Evolutionary conservation across 2,113 vertebrate species (phyloP), one percentile per base, ranked within the genome.

Genomic region (Erpornis zantholeuca): DNA sequence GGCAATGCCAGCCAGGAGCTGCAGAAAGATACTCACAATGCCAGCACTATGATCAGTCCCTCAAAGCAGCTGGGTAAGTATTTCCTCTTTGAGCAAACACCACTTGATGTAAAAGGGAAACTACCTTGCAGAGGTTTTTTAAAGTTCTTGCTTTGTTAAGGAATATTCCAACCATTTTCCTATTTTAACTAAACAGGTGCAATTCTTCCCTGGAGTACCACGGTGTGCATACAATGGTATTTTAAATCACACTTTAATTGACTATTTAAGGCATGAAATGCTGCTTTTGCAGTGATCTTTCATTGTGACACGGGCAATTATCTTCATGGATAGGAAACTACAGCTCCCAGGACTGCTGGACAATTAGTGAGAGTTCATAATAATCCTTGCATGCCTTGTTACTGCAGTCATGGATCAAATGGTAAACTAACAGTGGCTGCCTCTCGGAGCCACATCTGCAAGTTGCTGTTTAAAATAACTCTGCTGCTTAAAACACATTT

Each of bases 321-420:
- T 88, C 76, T 50, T 47, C 72, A 47, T 17, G 29, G 87, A 53
- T 61, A 16, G 70, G 82, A 85, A 93, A 72, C 68, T 78, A 11
- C 21, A 82, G 77, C 69, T 86, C 72, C 59, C 69, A 77, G 70
- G 79, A 88, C 63, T 70, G 86, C 84, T 57, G 68, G 82, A 82
- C 69, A 95, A 92, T 93, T 91, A 95, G 70, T 57, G 53, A 91
- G 79, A 86, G 83, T 53, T 93, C 87, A 87, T 54, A 78, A 60
- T 68, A 76, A 78, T 40, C 56, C 70, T 33, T 3, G 3, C 72
- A 21, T 3, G 4, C 64, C 63, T 77, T 19, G 12, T 47, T 85
- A 53, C 15, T 72, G 82, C 38, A 42, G 49, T 25, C 70, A 73
- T 66, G 84, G 60, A 82, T 93, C 86, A 82, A 76, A 45, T 45